Percentiles rank a stretch among this genome's conserved stretches.
Conservation (phyloP, 1,140 invertebrate species). For the Ruditapes philippinarum region DNA sequence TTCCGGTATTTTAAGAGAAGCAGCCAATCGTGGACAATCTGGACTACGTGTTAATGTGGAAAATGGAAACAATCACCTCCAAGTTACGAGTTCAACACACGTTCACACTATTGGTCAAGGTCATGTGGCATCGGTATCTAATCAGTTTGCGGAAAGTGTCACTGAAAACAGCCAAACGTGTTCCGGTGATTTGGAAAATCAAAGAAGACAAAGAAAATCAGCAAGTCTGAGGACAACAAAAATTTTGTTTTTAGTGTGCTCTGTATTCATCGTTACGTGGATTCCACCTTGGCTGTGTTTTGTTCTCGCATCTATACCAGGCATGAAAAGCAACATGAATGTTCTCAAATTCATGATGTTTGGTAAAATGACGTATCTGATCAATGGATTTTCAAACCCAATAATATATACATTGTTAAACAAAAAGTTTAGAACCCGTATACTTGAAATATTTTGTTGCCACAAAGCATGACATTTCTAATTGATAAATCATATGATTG, state of each 20-base stretch:
- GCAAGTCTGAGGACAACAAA: slow-evolving; percentile 15
- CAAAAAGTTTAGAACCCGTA: background rate
- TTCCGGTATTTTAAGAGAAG: no score
- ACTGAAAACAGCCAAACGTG: background rate
- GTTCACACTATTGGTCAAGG: no score
- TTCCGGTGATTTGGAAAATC: no score
- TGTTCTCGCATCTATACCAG: background rate
- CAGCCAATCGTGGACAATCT: no score
- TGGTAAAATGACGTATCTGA: slow-evolving; percentile 19
- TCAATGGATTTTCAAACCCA: slow-evolving; percentile 36
- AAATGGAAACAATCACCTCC: no score
- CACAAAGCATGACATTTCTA: no score
- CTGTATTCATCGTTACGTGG: slow-evolving; percentile 27
- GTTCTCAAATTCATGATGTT: background rate
- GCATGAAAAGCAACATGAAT: background rate
- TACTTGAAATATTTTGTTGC: background rate
- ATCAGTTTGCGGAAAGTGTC: background rate
- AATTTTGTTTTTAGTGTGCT: slow-evolving; percentile 27
- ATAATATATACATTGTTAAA: slow-evolving; percentile 25
- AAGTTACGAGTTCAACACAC: no score
- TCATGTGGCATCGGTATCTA: no score
- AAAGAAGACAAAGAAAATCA: background rate
- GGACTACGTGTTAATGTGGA: no score
- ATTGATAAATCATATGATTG: no score
- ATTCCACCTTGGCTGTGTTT: slow-evolving; percentile 31